Conservation (phyloP, 1,140 invertebrate species). For the Archivesica marissinica region DNA sequence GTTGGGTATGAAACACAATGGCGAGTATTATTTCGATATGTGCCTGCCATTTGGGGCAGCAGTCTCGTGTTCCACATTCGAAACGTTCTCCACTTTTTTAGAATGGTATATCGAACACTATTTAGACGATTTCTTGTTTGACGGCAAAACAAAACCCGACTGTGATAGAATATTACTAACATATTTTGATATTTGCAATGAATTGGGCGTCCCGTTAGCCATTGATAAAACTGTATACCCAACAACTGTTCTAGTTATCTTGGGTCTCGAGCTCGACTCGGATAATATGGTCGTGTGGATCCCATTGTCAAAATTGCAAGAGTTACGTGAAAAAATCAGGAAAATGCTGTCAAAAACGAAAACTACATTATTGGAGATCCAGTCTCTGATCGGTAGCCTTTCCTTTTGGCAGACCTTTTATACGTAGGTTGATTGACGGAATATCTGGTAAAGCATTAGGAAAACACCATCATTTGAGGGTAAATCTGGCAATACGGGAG, state of each 20-base stretch:
- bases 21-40: constrained; percentile 32
- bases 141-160: not conserved
- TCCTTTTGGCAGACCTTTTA: constrained; percentile 43
- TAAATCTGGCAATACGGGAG: constrained; percentile 14
- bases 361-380: constrained; percentile 38
- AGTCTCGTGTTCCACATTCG: not conserved
- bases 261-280: constrained; percentile 47
- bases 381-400: constrained; percentile 59
- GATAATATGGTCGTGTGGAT: constrained; percentile 45
- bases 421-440: constrained; percentile 4
- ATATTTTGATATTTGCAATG: not conserved
- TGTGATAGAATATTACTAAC: not conserved
- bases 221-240: constrained; percentile 42
- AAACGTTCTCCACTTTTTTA: constrained; percentile 37
- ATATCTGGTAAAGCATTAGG: not conserved
- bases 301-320: constrained; percentile 16
- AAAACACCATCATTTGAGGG: constrained; percentile 50
- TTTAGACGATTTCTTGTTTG: constrained; percentile 35
- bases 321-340: constrained; percentile 16
- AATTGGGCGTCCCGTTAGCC: constrained; percentile 31
- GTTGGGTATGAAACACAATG: not conserved
- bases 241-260: constrained; percentile 34
- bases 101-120: constrained; percentile 9
- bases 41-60: constrained; percentile 20
- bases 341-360: not conserved